These are phyloP conservation scores for Tetragonula carbonaria DNA, from an alignment of 2,888 invertebrate species.

Conservation along the genomic window DNA sequence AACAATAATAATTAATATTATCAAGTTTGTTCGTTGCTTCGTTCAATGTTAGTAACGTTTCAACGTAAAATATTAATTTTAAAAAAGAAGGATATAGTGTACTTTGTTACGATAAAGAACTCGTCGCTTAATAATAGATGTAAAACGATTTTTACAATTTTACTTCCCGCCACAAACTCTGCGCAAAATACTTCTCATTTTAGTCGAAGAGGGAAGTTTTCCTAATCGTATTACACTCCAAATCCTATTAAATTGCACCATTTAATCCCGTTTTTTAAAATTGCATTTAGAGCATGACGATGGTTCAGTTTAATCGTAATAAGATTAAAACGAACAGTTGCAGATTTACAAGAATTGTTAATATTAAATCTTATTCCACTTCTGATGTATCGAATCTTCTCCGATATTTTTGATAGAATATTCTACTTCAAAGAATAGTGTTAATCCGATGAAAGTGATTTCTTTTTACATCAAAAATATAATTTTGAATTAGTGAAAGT, in stretches of 20 bases:
- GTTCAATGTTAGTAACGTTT: too few relatives aligned
- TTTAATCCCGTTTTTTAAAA: conserved; percentile 4
- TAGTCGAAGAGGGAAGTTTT: not conserved
- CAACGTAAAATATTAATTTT: too few relatives aligned
- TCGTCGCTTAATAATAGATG: too few relatives aligned
- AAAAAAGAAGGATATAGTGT: too few relatives aligned
- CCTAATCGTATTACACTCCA: not conserved
- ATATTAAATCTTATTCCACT: not conserved
- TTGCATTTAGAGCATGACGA: not conserved
- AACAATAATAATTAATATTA: too few relatives aligned
- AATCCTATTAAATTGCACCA: conserved; percentile 11
- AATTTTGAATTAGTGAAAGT: too few relatives aligned
- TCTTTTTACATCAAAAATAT: not conserved
- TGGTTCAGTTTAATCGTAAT: not conserved
- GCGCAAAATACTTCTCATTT: not conserved
- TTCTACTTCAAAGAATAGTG: too few relatives aligned
- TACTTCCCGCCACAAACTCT: not conserved
- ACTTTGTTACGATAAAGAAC: too few relatives aligned
- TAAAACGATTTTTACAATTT: not conserved
- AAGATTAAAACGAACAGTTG: not conserved
- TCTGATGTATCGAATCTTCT: not conserved
- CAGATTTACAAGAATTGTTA: too few relatives aligned
- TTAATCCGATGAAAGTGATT: not conserved
- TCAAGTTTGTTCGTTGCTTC: too few relatives aligned
- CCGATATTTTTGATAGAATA: not conserved